Evolutionary conservation across 2,888 invertebrate genomes (phyloP), one percentile per base, ranked within the genome.

Genomic region (Drosophila vallismaia): DNA sequence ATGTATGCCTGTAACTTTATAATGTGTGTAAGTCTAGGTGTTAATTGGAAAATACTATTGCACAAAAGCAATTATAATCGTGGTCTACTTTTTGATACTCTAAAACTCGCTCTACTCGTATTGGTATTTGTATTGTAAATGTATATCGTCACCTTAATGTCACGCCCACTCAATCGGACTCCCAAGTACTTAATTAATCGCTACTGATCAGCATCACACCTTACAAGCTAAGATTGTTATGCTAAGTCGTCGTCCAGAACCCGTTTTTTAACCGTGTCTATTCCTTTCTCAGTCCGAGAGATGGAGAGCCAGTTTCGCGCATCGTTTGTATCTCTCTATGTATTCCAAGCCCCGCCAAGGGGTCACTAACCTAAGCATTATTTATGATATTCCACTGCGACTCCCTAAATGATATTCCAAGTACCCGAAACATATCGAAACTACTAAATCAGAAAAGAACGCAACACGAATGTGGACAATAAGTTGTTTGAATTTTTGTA

Each of bases 311-410:
- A 51, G 75, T 69, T 76, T 51, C 38, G 56, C 40, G 12, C 14
- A 46, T 49, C 19, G 14, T 44, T 51, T 68, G 64, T 64, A 68
- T 71, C 70, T 44, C 46, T 66, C 10, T 53, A 38, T 68, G 74
- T 76, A 76, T 83, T 88, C 80, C 83, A 67, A 12, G 45, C 55
- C 54, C 50, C 38, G 3, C n/a, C n/a, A 55, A 40, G 55, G 69
- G 69, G 48, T 74, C 66, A 55, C 62, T 83, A 72, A 62, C 70
- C 66, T 86, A 88, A 83, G 88, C 71, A 73, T 77, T 86, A 86
- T 80, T 84, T 75, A 88, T 86, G 87, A 88, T 83, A 88, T 74
- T 88, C 66, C 59, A n/a, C 51, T 63, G 60, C 53, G 55, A 44
- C 51, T 67, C 64, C 68, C 60, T 55, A 56, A 55, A 56, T 68